A percentile compares a stretch with the other conserved stretches of the same genome.
phyloP scores from a whole-genome alignment of 2,797 vertebrate species.

The Pantherophis vulpinus region DNA sequence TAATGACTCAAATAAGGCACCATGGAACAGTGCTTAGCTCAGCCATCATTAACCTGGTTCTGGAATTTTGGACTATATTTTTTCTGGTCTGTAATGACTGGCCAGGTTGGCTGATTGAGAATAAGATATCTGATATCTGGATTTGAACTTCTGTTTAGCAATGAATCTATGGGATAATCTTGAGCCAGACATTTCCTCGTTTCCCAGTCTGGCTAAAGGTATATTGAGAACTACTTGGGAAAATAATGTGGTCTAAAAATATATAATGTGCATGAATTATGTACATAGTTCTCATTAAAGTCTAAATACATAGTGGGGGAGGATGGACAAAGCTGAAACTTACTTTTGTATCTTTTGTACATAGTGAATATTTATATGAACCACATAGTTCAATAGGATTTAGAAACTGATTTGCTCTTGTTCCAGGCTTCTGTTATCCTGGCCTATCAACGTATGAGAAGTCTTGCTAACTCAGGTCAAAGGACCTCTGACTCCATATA shows the following conservation, averaged over 20 bases:
- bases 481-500: neutral
- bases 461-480: neutral
- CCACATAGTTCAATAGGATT: neutral
- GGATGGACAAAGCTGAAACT: neutral
- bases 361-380: neutral
- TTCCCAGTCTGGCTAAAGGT: neutral
- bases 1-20: neutral
- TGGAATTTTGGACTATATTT: neutral
- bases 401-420: neutral
- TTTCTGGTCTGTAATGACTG: neutral
- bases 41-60: neutral
- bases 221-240: neutral
- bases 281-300: slow-evolving; percentile 1
- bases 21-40: neutral
- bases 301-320: neutral
- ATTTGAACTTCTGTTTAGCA: neutral
- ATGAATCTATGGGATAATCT: neutral
- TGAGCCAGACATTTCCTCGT: neutral
- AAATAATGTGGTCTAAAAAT: neutral
- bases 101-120: neutral
- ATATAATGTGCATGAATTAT: neutral
- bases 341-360: neutral
- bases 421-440: neutral
- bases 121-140: neutral
- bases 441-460: neutral